Base-by-base conservation (phyloP, 1,140 invertebrate genomes). In the Bombus waltoni region DNA sequence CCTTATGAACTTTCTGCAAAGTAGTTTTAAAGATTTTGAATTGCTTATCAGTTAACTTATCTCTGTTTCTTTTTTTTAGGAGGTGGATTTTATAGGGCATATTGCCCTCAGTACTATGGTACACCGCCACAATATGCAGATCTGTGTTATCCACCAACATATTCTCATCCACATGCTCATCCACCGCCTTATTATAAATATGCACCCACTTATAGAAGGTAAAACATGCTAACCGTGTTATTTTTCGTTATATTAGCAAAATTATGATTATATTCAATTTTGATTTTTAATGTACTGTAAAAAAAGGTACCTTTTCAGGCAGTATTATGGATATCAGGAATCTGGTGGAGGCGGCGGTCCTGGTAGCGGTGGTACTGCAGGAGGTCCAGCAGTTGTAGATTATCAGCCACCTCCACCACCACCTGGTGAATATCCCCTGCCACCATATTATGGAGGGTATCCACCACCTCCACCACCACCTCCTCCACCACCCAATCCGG, bases 391-490 rank as follows among this genome's bases (percentile, higher is more conserved):
- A 73, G 90, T 95, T 35, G 93, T 95, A 28, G 94, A 95, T 72
- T 95, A 95, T 70, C 94, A 93, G 75, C 91, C 94, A 73, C 94
- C 89, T 35, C 89, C 93, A 57, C 92, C 94, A 47, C 93, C 93
- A 42, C 94, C 93, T 38, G 93, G 93, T 6, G 95, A 93, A 83
- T 94, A 94, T 88, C 93, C 94, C 32, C 81, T 93, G 76, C 94
- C 93, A 28, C 94, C 92, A 10, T 94, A 95, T 89, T 95, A 95
- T 92, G 96, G 94, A 91, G 96, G 95, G 92, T 96, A 96, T 88
- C 96, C 96, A 92, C 96, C 97, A 18, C 97, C 97, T 88, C 97
- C 97, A 90, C 96, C 97, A 74, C 97, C 97, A 88, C 96, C 97
- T 83, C 96, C 97, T 38, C 96, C 97, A 40, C 93, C 95, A 74